Evolutionary conservation across 2,797 vertebrate species (phyloP).

Genomic region (Pipistrellus kuhlii): DNA sequence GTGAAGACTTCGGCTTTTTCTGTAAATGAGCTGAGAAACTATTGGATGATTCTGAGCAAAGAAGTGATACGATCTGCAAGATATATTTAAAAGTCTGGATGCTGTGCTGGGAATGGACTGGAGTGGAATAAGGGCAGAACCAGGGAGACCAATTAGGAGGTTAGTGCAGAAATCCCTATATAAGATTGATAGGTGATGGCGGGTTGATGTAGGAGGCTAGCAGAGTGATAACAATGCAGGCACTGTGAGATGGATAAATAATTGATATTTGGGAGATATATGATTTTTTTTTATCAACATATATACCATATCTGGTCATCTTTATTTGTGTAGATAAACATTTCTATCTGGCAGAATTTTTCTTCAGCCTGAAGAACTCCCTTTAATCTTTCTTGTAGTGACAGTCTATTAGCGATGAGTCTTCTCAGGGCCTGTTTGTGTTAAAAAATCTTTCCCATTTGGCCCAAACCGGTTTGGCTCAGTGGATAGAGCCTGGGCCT

Average conservation of each 20-base stretch:
- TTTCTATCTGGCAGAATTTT: not conserved
- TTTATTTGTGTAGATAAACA: not conserved
- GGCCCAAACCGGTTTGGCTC: too few species aligned
- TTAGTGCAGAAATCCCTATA: not conserved
- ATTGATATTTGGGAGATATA: not conserved
- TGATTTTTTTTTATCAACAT: not conserved
- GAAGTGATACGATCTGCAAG: not conserved
- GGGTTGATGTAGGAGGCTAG: not conserved
- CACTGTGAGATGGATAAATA: not conserved
- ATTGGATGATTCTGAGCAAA: not conserved
- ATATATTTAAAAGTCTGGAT: not conserved
- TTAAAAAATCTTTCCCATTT: not conserved
- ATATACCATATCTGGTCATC: not conserved
- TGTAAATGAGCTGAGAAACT: not conserved
- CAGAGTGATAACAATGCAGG: not conserved
- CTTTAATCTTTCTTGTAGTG: not conserved
- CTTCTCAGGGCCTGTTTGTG: not conserved
- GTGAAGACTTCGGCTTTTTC: not conserved
- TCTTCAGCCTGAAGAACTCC: not conserved
- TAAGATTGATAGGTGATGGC: not conserved
- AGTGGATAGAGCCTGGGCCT: too few species aligned
- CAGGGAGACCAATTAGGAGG: not conserved
- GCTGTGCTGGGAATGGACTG: not conserved
- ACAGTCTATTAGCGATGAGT: not conserved
- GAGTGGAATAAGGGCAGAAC: not conserved